phyloP scores from a whole-genome alignment of 2,888 invertebrate species.

The Brassicogethes aeneus region DNA sequence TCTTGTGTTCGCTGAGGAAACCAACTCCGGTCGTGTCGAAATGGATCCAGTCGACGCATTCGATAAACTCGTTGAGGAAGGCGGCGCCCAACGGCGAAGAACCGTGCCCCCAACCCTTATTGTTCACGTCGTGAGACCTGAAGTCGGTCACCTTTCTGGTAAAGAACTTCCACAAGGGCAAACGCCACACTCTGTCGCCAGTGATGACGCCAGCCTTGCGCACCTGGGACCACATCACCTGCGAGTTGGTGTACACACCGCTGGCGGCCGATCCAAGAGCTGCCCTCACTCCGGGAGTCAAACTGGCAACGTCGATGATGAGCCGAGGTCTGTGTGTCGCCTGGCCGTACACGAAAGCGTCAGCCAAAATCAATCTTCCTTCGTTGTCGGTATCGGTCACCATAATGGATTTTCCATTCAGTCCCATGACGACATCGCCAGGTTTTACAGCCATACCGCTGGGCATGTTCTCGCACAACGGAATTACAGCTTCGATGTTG shows the following conservation, averaged over 20 bases:
- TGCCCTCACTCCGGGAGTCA: slow-evolving; percentile 49
- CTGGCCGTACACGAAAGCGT: slow-evolving; percentile 39
- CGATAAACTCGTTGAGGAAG: slow-evolving; percentile 46
- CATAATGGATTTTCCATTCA: slow-evolving; percentile 54
- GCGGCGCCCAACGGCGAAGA: slow-evolving; percentile 37
- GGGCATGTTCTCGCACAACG: slow-evolving; percentile 44
- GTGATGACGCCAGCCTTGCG: slow-evolving; percentile 45
- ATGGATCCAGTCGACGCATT: slow-evolving; percentile 50
- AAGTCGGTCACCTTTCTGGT: slow-evolving; percentile 40
- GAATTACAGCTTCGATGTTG: slow-evolving; percentile 43
- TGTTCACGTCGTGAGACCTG: slow-evolving; percentile 36
- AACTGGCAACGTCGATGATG: slow-evolving; percentile 61
- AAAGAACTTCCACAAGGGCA: slow-evolving; percentile 51
- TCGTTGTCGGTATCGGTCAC: slow-evolving; percentile 54
- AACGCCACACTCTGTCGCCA: slow-evolving; percentile 54
- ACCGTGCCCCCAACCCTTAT: slow-evolving; percentile 35
- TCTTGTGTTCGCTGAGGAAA: slow-evolving; percentile 43
- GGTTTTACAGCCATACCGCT: slow-evolving; percentile 53
- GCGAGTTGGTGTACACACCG: slow-evolving; percentile 48
- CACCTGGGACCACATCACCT: slow-evolving; percentile 44
- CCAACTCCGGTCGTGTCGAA: slow-evolving; percentile 52
- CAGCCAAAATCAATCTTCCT: slow-evolving; percentile 36
- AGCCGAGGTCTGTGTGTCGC: slow-evolving; percentile 47
- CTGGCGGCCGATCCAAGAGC: slow-evolving; percentile 47
- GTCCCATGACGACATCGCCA: slow-evolving; percentile 39